Conservation (phyloP, 2,113 vertebrate species). For the Gambusia holbrooki region DNA sequence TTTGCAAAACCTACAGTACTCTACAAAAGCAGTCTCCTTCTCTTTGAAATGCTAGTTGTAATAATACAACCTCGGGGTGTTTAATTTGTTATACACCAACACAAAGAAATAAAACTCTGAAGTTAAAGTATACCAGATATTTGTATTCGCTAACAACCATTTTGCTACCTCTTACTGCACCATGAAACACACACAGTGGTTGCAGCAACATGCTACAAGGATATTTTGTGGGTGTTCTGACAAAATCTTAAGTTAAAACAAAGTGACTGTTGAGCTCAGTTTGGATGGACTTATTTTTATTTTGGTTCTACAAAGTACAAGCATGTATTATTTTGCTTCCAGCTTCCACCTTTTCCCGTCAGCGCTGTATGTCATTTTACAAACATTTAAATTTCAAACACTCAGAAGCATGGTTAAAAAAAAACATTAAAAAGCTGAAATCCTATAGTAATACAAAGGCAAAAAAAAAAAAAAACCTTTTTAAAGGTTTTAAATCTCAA, state of each 20-base stretch:
- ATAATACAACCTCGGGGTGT: too few species aligned
- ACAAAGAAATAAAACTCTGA: too few species aligned
- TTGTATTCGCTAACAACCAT: too few species aligned
- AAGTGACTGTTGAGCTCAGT: neutral
- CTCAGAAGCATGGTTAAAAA: neutral
- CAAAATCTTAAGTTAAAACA: neutral
- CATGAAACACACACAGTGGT: too few species aligned
- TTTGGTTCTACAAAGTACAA: neutral
- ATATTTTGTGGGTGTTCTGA: neutral
- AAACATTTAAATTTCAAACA: neutral
- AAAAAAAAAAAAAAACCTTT: neutral
- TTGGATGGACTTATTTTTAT: neutral
- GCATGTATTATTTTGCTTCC: neutral
- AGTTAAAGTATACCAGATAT: too few species aligned
- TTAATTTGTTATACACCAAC: too few species aligned
- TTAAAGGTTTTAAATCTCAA: conserved; percentile 11
- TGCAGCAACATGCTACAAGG: too few species aligned
- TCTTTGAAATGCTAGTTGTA: too few species aligned
- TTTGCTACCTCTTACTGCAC: too few species aligned
- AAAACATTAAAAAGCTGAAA: neutral
- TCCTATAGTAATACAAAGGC: neutral
- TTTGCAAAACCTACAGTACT: too few species aligned
- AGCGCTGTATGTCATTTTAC: neutral
- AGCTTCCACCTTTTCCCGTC: neutral
- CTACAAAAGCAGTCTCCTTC: too few species aligned